Evolutionary conservation across 2,113 vertebrate species (phyloP), one percentile per base, ranked within the genome.

Genomic region (Riparia riparia): DNA sequence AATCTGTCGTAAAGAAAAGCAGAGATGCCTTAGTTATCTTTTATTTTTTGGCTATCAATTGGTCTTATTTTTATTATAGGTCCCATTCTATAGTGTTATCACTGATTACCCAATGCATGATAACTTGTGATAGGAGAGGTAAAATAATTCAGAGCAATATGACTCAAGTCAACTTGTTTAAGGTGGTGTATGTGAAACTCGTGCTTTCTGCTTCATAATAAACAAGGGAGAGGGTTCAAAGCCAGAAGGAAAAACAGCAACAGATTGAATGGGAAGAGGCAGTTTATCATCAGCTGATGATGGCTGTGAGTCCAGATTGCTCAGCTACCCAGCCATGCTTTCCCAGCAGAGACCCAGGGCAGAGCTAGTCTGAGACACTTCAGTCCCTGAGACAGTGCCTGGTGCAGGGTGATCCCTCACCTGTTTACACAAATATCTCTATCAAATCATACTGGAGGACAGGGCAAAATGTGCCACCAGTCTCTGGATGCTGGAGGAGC

Each of bases 251-350:
- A 66, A 94, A 96, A 21, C 20, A 68, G 44, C 44, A 86, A 45
- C 54, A 89, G 72, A 79, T 6, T 76, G 73, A 91, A 64, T 79
- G 65, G 86, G 89, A 93, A 92, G 60, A 96, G 44, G 63, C 31
- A 44, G 53, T 87, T 90, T 34, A 70, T 76, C 84, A 79, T 79
- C 84, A 53, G 0, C 31, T 64, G 60, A 64, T 86, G 88, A 68
- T 0, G 7, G 69, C 64, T 83, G 34, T 22, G 69, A 83, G 47
- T 49, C 56, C 76, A 21, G 7, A 10, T 29, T 60, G 49, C 26
- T 77, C 79, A 74, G 68, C 44, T 66, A 49, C 72, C 49, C 76
- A 69, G 1, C n/a, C 13, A 7, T 8, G 56, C 44, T 80, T 91
- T 86, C 86, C 57, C 54, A 85, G 29, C 73, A 79, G 80, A 58